These are phyloP conservation scores for Aix galericulata DNA, from an alignment of 2,113 vertebrate genomes.

Conservation along the genomic window DNA sequence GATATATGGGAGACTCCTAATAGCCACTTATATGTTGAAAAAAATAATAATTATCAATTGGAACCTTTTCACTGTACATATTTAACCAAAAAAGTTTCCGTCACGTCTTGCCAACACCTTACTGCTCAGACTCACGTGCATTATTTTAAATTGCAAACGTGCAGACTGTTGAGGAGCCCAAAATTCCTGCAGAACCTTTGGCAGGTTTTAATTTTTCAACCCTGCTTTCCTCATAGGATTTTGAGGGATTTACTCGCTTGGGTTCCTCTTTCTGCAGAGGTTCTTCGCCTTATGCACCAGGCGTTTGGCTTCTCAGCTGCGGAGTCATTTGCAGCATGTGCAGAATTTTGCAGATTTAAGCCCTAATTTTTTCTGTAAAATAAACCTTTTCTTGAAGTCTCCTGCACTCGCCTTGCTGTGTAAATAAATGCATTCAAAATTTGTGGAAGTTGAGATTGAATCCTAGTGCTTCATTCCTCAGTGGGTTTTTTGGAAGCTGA, in stretches of 20 bases:
- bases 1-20: neutral
- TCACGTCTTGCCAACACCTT: neutral
- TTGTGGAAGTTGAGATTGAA: neutral
- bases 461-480: neutral
- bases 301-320: neutral
- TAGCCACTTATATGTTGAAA: fast-evolving
- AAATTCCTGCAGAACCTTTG: neutral
- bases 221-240: neutral
- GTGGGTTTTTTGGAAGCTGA: neutral
- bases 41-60: neutral
- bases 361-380: neutral
- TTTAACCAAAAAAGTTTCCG: neutral
- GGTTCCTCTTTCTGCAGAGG: neutral
- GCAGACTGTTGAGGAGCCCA: fast-evolving
- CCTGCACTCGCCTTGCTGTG: neutral
- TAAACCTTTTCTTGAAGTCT: neutral
- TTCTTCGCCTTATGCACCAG: fast-evolving
- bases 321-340: neutral
- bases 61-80: neutral
- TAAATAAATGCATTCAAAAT: neutral
- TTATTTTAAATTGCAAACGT: neutral
- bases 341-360: neutral
- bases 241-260: neutral
- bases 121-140: fast-evolving
- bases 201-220: neutral